Conservation (phyloP, 1,140 invertebrate species). For the Heterodera schachtii region DNA sequence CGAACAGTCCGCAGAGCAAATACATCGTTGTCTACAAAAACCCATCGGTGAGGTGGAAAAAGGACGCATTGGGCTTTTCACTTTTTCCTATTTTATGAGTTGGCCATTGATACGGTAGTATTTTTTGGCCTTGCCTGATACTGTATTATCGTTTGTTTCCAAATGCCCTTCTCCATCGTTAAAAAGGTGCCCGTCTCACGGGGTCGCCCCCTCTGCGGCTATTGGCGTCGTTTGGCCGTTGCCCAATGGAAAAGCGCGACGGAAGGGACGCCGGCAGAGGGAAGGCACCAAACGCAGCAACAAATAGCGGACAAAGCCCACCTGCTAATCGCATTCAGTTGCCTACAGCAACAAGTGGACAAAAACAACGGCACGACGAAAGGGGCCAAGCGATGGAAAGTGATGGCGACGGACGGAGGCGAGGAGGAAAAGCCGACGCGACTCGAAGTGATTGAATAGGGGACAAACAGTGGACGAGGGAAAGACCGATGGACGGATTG, state of each 20-base stretch:
- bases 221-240: conserved; percentile 23
- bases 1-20: conserved; percentile 22
- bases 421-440: neutral
- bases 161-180: neutral
- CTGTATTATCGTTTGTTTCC: no score
- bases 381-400: neutral
- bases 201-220: neutral
- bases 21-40: conserved; percentile 49
- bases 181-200: conserved; percentile 18
- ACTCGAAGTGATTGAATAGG: neutral
- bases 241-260: conserved; percentile 17
- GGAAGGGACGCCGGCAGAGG: neutral
- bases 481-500: no score
- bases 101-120: no score
- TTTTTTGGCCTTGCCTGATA: no score
- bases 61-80: neutral
- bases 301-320: conserved; percentile 16
- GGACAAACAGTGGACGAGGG: no score
- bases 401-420: neutral
- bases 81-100: no score
- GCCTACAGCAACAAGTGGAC: conserved; percentile 7
- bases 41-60: conserved; percentile 47
- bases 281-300: neutral
- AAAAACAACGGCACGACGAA: neutral
- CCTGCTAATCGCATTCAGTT: conserved; percentile 14